phyloP scores from a whole-genome alignment of 2,113 vertebrate genomes.

The Nothocercus julius region DNA sequence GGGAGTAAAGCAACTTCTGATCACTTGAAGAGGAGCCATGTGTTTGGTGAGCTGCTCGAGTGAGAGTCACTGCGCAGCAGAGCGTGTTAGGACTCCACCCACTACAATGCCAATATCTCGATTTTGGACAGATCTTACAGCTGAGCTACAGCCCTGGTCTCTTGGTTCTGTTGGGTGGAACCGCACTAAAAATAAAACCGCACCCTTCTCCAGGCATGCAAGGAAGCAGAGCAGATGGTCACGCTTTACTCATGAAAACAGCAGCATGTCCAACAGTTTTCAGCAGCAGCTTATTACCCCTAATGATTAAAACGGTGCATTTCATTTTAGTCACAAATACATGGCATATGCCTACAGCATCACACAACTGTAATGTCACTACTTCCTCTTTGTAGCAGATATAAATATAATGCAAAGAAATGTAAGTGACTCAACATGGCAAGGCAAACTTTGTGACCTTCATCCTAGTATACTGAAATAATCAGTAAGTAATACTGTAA shows the following conservation, averaged over 20 bases:
- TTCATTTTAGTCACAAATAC: not conserved
- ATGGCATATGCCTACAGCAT: not conserved
- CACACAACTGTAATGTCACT: not conserved
- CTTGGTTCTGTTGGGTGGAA: not conserved
- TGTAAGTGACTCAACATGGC: not conserved
- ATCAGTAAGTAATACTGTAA: not conserved
- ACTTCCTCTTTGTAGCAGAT: not conserved
- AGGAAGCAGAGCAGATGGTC: not conserved
- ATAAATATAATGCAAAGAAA: not conserved
- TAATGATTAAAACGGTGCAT: not conserved
- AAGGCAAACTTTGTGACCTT: not conserved
- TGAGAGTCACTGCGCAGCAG: not conserved
- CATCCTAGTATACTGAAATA: not conserved
- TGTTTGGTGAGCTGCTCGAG: not conserved
- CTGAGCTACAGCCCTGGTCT: not conserved
- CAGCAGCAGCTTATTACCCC: not conserved
- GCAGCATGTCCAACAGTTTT: not conserved
- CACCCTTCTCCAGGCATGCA: not conserved
- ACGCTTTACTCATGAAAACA: not conserved
- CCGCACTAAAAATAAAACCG: not conserved
- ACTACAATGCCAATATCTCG: accelerated
- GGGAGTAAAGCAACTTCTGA: not conserved
- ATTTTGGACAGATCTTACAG: not conserved
- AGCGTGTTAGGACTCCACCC: not conserved
- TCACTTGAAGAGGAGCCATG: not conserved